Percentiles rank a stretch among this genome's conserved stretches.
Evolutionary conservation across 2,888 invertebrate genomes (phyloP).

Genomic region (Nebria salina): DNA sequence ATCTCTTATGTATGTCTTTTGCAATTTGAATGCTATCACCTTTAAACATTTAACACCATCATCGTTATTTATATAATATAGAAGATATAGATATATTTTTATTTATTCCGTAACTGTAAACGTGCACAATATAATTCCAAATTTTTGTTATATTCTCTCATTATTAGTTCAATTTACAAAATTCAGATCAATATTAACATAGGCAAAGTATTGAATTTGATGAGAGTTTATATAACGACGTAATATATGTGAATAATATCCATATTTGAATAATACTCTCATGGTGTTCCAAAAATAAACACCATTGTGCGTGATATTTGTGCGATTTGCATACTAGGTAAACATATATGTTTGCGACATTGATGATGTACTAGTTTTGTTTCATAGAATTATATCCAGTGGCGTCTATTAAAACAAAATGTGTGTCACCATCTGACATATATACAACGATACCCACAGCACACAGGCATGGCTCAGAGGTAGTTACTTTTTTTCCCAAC

Average conservation of each 20-base stretch:
- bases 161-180: no score
- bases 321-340: neutral
- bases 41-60: conserved; percentile 49
- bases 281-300: neutral
- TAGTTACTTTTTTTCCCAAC: neutral
- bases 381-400: neutral
- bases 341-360: neutral
- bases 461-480: neutral
- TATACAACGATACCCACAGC: neutral
- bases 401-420: conserved; percentile 3
- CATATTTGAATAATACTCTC: no score
- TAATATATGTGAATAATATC: no score
- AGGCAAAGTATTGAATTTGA: no score
- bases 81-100: neutral
- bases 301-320: neutral
- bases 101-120: no score
- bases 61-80: conserved; percentile 9
- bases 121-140: no score
- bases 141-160: no score
- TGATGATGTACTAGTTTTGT: conserved; percentile 9
- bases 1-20: conserved; percentile 53
- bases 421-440: conserved; percentile 13
- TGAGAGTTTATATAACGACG: no score
- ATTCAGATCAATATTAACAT: no score
- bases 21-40: conserved; percentile 56